Conservation (phyloP, 2,888 invertebrate genomes). For the Drosophila cognata region DNA sequence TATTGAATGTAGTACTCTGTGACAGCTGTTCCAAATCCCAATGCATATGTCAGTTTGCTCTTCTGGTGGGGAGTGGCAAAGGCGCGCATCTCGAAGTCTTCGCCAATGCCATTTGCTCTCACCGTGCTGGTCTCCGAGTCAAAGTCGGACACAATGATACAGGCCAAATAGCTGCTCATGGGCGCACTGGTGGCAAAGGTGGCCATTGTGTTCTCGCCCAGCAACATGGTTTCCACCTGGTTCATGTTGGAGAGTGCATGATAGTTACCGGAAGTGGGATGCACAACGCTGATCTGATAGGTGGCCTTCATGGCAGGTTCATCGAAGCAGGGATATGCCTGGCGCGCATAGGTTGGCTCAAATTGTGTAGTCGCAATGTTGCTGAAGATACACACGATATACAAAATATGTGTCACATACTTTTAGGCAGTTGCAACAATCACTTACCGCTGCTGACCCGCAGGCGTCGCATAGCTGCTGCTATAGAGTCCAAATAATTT, state of each 20-base stretch:
- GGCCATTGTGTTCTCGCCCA: constrained; percentile 87
- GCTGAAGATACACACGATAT: constrained; percentile 85
- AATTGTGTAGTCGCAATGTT: constrained; percentile 95
- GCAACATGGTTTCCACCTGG: constrained; percentile 37
- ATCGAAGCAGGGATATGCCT: constrained; percentile 97
- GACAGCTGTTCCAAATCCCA: constrained; percentile 89
- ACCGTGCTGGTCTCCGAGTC: constrained; percentile 86
- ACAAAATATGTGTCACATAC: constrained; percentile 39
- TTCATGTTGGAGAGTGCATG: constrained; percentile 90
- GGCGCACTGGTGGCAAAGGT: constrained; percentile 92
- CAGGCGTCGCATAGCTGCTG: constrained; percentile 87
- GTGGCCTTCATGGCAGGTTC: constrained; percentile 96
- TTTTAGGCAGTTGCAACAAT: constrained; percentile 28
- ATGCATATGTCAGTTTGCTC: constrained; percentile 91
- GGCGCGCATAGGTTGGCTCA: constrained; percentile 96
- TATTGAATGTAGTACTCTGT: constrained; percentile 93
- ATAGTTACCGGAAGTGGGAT: constrained; percentile 88
- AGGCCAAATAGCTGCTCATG: constrained; percentile 97
- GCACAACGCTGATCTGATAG: constrained; percentile 91
- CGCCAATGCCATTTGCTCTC: constrained; percentile 86
- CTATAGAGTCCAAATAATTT: constrained; percentile 91
- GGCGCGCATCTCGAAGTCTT: constrained; percentile 88
- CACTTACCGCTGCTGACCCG: constrained; percentile 85
- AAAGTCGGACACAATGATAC: constrained; percentile 96
- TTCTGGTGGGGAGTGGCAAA: constrained; percentile 91